Evolutionary conservation across 2,888 invertebrate genomes (phyloP).

Genomic region (Amphipyra tragopoginis): DNA sequence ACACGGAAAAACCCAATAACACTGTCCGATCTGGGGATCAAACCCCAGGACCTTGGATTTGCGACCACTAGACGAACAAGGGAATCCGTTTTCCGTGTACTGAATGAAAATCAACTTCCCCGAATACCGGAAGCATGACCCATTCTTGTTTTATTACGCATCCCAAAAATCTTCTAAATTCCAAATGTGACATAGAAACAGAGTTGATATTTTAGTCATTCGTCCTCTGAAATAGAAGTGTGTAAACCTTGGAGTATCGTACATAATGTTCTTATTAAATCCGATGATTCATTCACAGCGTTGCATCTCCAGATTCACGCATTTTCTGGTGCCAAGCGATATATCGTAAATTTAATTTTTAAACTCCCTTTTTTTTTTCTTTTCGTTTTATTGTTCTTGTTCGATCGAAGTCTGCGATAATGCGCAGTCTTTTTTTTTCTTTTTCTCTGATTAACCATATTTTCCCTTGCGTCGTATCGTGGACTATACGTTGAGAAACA

Average conservation of each 20-base stretch:
- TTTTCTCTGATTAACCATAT: too few relatives aligned
- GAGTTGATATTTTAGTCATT: conserved; percentile 15
- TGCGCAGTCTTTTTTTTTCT: background rate
- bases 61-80: too few relatives aligned
- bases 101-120: too few relatives aligned
- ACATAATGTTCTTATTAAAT: conserved; percentile 28
- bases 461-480: too few relatives aligned
- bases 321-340: conserved; percentile 36
- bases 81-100: too few relatives aligned
- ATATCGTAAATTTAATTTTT: conserved; percentile 27
- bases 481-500: too few relatives aligned
- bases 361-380: conserved; percentile 2
- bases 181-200: conserved; percentile 23
- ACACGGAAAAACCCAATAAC: too few relatives aligned
- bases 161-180: background rate
- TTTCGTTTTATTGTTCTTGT: conserved; percentile 33
- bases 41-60: too few relatives aligned
- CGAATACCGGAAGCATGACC: too few relatives aligned
- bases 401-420: background rate
- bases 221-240: conserved; percentile 24
- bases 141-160: too few relatives aligned
- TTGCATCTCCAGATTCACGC: conserved; percentile 27
- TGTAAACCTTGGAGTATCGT: conserved; percentile 18
- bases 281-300: conserved; percentile 39
- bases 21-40: too few relatives aligned